Percentiles rank a stretch among this genome's conserved stretches.
These are phyloP conservation scores for Rapana venosa DNA, from an alignment of 2,888 invertebrate species.

Conservation along the genomic window DNA sequence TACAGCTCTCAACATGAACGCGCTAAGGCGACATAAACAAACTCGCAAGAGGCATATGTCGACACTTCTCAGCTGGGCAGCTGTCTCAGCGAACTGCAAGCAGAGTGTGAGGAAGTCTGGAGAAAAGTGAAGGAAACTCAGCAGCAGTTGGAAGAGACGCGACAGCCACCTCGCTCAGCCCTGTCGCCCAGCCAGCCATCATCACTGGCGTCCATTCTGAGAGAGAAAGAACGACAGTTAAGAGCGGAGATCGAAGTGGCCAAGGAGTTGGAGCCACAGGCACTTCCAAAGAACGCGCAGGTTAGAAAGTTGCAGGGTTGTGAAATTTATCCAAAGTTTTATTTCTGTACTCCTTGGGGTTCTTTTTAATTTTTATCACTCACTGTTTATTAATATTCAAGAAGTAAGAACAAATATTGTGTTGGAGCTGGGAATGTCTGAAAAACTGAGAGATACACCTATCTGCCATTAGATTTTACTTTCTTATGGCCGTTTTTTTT, in stretches of 20 bases:
- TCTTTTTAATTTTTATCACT: too few species aligned
- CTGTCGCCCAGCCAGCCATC: neutral
- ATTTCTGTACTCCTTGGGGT: too few species aligned
- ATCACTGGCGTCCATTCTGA: conserved; percentile 14
- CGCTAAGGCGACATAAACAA: neutral
- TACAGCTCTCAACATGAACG: neutral
- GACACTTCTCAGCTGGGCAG: neutral
- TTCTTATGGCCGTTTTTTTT: too few species aligned
- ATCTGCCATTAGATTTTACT: too few species aligned
- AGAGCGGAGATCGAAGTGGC: conserved; percentile 30
- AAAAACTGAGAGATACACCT: too few species aligned
- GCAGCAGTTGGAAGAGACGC: neutral
- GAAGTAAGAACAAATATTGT: too few species aligned
- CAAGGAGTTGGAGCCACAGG: neutral
- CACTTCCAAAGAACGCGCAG: conserved; percentile 22
- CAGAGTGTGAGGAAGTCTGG: conserved; percentile 37
- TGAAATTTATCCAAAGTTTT: too few species aligned
- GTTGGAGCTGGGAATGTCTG: too few species aligned
- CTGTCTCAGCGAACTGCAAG: neutral
- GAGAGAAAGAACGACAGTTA: conserved; percentile 37
- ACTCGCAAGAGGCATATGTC: neutral
- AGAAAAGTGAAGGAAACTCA: conserved; percentile 26
- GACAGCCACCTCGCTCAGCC: neutral
- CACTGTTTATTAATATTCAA: too few species aligned
- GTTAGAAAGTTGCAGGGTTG: neutral